These are phyloP conservation scores for Scaptodrosophila latifasciaeformis DNA, from an alignment of 2,888 invertebrate genomes.

Conservation along the genomic window DNA sequence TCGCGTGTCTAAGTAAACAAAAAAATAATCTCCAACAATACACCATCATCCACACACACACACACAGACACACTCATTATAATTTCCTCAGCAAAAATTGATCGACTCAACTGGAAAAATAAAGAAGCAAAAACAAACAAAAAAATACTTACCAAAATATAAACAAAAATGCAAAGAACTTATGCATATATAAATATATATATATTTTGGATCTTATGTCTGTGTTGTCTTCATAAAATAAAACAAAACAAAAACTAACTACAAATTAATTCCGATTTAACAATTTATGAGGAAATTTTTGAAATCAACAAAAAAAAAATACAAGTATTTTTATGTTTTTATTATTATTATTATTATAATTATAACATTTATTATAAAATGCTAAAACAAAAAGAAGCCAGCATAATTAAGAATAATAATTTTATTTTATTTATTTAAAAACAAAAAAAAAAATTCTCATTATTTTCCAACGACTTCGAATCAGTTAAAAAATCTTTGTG, in stretches of 20 bases:
- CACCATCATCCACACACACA: conserved; percentile 22
- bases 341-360: conserved; percentile 38
- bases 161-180: conserved; percentile 19
- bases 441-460: no score
- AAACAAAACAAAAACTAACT: conserved; percentile 44
- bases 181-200: conserved; percentile 27
- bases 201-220: conserved; percentile 68
- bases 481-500: not conserved
- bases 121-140: not conserved
- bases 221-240: conserved; percentile 64
- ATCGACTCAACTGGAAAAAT: no score
- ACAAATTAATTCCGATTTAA: conserved; percentile 20
- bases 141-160: conserved; percentile 4
- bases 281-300: conserved; percentile 30
- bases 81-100: no score
- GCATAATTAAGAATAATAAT: conserved; percentile 32
- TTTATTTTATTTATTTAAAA: conserved; percentile 28
- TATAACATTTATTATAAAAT: no score
- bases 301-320: conserved; percentile 25
- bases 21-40: conserved; percentile 46
- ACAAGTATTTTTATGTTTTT: conserved; percentile 44
- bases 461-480: not conserved
- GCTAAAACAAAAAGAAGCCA: conserved; percentile 28
- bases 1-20: conserved; percentile 79
- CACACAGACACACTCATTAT: conserved; percentile 18